phyloP scores from a whole-genome alignment of 2,113 vertebrate genomes.

The Ageneiosus marmoratus region DNA sequence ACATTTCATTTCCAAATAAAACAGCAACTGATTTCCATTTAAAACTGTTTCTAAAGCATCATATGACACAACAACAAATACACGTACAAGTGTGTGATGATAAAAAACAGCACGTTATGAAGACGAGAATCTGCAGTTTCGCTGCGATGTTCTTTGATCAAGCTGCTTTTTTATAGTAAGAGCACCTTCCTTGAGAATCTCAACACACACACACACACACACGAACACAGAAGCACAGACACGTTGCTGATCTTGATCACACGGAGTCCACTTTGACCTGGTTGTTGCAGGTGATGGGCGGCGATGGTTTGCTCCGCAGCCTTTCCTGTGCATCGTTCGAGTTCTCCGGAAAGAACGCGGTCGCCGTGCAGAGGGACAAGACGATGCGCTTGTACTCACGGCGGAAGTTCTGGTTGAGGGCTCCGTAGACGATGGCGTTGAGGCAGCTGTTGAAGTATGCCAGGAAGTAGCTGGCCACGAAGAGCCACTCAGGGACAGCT shows the following conservation, averaged over 20 bases:
- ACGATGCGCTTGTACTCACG: conserved; percentile 92
- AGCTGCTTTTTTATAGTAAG: not conserved
- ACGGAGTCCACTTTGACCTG: conserved; percentile 90
- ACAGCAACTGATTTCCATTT: conserved; percentile 28
- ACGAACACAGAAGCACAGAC: not conserved
- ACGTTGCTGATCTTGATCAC: conserved; percentile 59
- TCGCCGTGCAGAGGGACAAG: conserved; percentile 83
- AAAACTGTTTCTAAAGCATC: conserved; percentile 47
- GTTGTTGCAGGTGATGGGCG: conserved; percentile 86
- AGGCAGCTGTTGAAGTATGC: conserved; percentile 99
- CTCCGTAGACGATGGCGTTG: conserved; percentile 94
- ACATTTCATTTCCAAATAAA: not conserved
- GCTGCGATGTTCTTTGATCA: conserved; percentile 31
- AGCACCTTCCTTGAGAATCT: conserved; percentile 9
- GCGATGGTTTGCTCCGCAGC: conserved; percentile 88
- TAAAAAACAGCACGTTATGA: conserved; percentile 45
- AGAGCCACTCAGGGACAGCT: conserved; percentile 92
- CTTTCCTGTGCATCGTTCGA: conserved; percentile 85
- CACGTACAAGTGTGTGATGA: not conserved
- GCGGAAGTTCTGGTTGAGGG: conserved; percentile 95
- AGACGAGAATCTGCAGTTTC: conserved; percentile 64
- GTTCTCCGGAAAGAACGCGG: conserved; percentile 84
- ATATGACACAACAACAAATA: conserved; percentile 58
- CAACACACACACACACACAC: not conserved
- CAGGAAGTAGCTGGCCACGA: conserved; percentile 96